These are phyloP conservation scores for Drepanosiphum platanoidis DNA, from an alignment of 2,888 invertebrate species.

Conservation along the genomic window DNA sequence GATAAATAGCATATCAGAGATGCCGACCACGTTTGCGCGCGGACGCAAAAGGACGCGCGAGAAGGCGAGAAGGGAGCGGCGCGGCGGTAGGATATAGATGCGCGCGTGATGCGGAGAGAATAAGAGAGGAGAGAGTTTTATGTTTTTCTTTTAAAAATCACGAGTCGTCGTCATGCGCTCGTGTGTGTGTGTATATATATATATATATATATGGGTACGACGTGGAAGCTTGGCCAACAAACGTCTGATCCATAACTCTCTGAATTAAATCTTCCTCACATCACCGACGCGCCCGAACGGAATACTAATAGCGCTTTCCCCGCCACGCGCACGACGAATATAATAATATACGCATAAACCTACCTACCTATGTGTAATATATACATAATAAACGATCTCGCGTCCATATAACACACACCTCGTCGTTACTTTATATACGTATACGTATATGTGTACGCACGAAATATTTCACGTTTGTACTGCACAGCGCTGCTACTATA, in stretches of 20 bases:
- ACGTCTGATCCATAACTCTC: slow-evolving; percentile 59
- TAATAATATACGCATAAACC: background rate
- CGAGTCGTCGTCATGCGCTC: slow-evolving; percentile 48
- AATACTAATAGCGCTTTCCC: slow-evolving; percentile 59
- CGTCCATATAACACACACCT: background rate
- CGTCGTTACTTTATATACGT: background rate
- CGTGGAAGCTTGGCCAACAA: slow-evolving; percentile 60
- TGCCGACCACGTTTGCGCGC: slow-evolving; percentile 54
- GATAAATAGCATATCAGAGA: background rate
- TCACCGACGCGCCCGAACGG: slow-evolving; percentile 32
- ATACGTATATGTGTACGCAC: background rate
- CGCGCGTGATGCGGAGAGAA: background rate
- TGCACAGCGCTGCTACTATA: background rate
- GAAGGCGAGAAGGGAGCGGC: background rate
- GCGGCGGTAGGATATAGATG: background rate
- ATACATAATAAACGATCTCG: background rate
- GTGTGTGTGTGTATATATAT: background rate
- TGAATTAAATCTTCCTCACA: slow-evolving; percentile 56
- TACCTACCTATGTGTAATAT: background rate
- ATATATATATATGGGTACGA: background rate
- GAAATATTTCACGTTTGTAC: background rate
- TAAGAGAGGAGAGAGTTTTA: slow-evolving; percentile 53
- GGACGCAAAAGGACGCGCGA: slow-evolving; percentile 29
- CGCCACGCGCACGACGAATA: slow-evolving; percentile 19
- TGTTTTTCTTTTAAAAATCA: slow-evolving; percentile 61